Percentiles rank a stretch among this genome's conserved stretches.
Conservation (phyloP, 1,140 invertebrate species). For the Ceratoteleas bidentatus region DNA sequence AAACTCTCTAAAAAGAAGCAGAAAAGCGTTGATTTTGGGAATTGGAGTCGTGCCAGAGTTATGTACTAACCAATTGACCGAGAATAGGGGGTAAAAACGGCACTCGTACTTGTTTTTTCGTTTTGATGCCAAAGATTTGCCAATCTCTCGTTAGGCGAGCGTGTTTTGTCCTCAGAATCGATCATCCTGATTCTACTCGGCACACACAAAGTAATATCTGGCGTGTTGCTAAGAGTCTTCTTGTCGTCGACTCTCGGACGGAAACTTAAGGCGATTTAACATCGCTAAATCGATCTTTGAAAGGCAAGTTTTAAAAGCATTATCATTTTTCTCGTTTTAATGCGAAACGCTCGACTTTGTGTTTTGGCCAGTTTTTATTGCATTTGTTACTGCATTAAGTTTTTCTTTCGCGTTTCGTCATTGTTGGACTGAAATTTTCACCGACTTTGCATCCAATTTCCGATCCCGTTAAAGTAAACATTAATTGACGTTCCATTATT, state of each 20-base stretch:
- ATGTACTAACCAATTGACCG: slow-evolving; percentile 72
- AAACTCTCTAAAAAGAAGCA: slow-evolving; percentile 50
- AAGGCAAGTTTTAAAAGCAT: slow-evolving; percentile 43
- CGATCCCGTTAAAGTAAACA: background rate
- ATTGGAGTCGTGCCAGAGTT: slow-evolving; percentile 71
- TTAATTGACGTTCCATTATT: background rate
- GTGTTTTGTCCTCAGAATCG: slow-evolving; percentile 69
- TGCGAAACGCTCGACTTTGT: slow-evolving; percentile 15
- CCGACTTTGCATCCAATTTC: background rate
- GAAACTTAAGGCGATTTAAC: slow-evolving; percentile 60
- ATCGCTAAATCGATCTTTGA: slow-evolving; percentile 48
- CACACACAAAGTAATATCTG: slow-evolving; percentile 62
- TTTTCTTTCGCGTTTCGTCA: slow-evolving; percentile 1
- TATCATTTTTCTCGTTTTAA: slow-evolving; percentile 49
- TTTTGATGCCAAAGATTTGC: slow-evolving; percentile 59
- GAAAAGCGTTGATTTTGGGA: slow-evolving; percentile 72
- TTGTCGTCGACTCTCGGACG: slow-evolving; percentile 39
- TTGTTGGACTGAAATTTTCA: background rate
- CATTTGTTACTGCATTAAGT: slow-evolving; percentile 18
- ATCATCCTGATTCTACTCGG: slow-evolving; percentile 59
- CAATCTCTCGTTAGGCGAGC: slow-evolving; percentile 67
- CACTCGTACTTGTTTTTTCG: slow-evolving; percentile 56
- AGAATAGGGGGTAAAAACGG: slow-evolving; percentile 59
- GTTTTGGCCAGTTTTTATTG: slow-evolving; percentile 34
- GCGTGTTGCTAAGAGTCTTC: slow-evolving; percentile 51